phyloP scores from a whole-genome alignment of 2,113 vertebrate genomes.

The Mustelus asterias region DNA sequence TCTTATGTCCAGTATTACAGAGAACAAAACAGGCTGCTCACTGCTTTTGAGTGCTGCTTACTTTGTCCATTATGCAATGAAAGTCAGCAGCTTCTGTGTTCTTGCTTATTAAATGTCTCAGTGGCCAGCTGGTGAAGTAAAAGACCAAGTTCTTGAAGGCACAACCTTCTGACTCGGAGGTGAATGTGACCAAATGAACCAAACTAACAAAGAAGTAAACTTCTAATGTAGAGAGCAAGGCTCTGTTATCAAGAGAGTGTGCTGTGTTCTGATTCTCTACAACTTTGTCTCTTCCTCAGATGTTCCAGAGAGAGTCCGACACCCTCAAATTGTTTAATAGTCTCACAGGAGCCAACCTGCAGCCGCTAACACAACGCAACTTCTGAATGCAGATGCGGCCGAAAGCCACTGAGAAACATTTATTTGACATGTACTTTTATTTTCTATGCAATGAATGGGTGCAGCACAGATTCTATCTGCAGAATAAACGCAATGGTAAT shows the following conservation, averaged over 20 bases:
- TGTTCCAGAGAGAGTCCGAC: slow-evolving; percentile 73
- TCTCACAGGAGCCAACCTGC: slow-evolving; percentile 57
- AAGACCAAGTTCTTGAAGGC: no score
- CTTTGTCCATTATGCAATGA: no score
- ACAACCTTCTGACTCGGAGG: no score
- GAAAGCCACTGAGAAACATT: background rate
- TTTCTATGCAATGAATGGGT: background rate
- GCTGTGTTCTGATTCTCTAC: background rate
- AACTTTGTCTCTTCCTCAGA: slow-evolving; percentile 53
- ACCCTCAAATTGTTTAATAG: slow-evolving; percentile 68
- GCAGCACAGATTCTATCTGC: background rate
- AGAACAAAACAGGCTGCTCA: background rate
- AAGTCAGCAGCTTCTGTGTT: no score
- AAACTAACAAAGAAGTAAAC: background rate
- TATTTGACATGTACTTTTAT: background rate
- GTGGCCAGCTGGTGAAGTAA: no score
- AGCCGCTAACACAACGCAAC: slow-evolving; percentile 62
- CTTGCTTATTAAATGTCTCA: no score
- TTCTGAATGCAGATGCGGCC: slow-evolving; percentile 43
- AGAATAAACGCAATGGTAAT: background rate
- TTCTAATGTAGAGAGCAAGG: background rate
- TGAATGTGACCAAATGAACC: no score
- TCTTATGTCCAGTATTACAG: background rate
- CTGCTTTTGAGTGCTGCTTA: no score
- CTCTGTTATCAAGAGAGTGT: background rate